Base-by-base conservation (phyloP, 2,113 vertebrate genomes). In the Mastomys coucha region DNA sequence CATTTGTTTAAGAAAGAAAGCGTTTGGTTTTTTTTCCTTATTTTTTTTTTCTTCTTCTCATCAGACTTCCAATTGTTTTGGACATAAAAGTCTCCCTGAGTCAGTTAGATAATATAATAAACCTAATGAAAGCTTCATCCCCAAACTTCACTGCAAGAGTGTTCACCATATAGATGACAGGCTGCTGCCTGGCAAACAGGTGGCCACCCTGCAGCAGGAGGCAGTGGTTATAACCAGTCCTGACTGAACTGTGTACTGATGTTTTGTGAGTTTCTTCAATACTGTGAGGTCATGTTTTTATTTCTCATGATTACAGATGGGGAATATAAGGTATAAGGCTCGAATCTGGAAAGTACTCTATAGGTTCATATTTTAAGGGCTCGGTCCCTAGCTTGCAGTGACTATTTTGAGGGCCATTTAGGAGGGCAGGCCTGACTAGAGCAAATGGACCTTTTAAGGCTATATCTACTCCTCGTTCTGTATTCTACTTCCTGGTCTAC, bases 1-100 rank as follows among this genome's bases (percentile, higher is more conserved):
- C 90, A 96, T 92, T 96, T 96, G 94, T 70, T 97, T 97, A 93
- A 97, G 87, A 95, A 97, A 95, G 80, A 96, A 89, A 88, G 13
- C 0, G 24, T 82, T 87, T 91, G 45, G 89, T 85, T 77, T 93
- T 53, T 94, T 56, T 73, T 92, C 69, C 75, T 95, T 93, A n/a
- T 85, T 77, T 93, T 33, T 90, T 77, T 89, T 51, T 94, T 56
- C 67, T 92, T 73, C 75, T 95, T 93, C n/a, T 95, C 56, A 87
- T 63, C 20, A 80, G 86, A 91, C 65, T 88, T 94, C 39, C 33
- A 88, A 85, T 96, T 96, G 49, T 78, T 87, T 92, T 67, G 58
- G 51, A 63, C 51, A 91, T 85, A 78, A 91, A 84, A 94, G 77
- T 94, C 72, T 91, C 33, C 88, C 49, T 76, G 92, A 94, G 69